Conservation (phyloP, 2,797 vertebrate species). For the Sebastes alutus region DNA sequence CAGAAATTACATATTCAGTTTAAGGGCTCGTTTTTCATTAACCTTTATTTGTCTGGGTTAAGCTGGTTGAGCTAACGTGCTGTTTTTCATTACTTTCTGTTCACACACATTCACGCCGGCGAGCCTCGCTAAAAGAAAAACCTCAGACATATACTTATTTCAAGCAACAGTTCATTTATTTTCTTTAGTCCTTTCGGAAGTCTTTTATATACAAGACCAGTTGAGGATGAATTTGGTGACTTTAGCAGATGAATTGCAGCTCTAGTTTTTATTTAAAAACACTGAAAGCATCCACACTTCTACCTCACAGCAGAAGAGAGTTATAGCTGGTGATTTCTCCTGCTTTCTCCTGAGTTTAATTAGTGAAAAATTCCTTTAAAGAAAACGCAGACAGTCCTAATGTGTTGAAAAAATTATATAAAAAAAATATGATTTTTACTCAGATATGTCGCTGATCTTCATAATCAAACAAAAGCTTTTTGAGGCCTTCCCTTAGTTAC, state of each 20-base stretch:
- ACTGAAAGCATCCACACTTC: not conserved
- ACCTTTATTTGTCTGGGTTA: conserved; percentile 68
- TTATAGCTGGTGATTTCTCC: not conserved
- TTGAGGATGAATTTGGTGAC: not conserved
- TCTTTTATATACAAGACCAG: not conserved
- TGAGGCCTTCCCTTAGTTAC: not conserved
- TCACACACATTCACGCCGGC: conserved; percentile 21
- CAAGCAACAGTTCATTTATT: conserved; percentile 29
- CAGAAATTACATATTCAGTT: conserved; percentile 57
- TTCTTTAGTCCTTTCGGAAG: not conserved
- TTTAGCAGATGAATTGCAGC: not conserved
- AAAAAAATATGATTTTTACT: not conserved
- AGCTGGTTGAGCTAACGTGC: conserved; percentile 39
- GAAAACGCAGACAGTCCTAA: not conserved
- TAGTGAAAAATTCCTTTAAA: not conserved
- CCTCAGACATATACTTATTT: conserved; percentile 33
- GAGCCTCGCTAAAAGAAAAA: conserved; percentile 22
- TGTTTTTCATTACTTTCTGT: conserved; percentile 53
- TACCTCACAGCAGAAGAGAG: not conserved
- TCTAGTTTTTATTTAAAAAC: not conserved
- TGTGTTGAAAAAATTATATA: not conserved
- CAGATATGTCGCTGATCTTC: not conserved
- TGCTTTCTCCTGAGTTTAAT: not conserved
- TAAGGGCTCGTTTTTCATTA: conserved; percentile 66
- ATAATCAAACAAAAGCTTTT: not conserved